A percentile compares a stretch with the other conserved stretches of the same genome.
Conservation (phyloP, 2,888 invertebrate genomes). For the Limnephilus auricula region DNA sequence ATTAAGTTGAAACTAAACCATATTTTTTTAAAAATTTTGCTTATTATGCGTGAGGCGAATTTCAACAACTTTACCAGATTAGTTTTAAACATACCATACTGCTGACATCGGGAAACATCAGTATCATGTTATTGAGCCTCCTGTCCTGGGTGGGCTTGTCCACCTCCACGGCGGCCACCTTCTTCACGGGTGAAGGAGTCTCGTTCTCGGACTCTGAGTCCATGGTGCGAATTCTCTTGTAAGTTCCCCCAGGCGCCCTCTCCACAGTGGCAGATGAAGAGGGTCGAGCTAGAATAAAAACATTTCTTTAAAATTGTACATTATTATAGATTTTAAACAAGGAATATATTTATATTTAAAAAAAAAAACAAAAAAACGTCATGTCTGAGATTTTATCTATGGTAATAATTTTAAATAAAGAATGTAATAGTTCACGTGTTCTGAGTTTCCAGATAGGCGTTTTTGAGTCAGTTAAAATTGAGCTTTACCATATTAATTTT, state of each 20-base stretch:
- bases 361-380: too few relatives aligned
- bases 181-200: conserved; percentile 67
- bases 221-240: conserved; percentile 72
- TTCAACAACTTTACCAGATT: too few relatives aligned
- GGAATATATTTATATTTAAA: too few relatives aligned
- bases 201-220: conserved; percentile 78
- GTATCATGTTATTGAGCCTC: conserved; percentile 80
- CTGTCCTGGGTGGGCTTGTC: conserved; percentile 77
- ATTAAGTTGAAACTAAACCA: too few relatives aligned
- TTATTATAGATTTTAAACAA: background rate
- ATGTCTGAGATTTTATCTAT: too few relatives aligned
- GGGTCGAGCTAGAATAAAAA: conserved; percentile 9
- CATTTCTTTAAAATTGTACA: background rate
- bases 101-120: conserved; percentile 80
- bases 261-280: conserved; percentile 39
- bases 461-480: too few relatives aligned
- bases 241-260: conserved; percentile 32
- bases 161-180: conserved; percentile 69
- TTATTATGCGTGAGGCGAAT: too few relatives aligned
- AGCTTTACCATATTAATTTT: too few relatives aligned
- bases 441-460: too few relatives aligned
- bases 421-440: too few relatives aligned
- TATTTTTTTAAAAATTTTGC: too few relatives aligned
- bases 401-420: too few relatives aligned
- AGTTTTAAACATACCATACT: conserved; percentile 75